A percentile compares a stretch with the other conserved stretches of the same genome.
These are phyloP conservation scores for Mirounga angustirostris DNA, from an alignment of 2,113 vertebrate species.

Conservation along the genomic window DNA sequence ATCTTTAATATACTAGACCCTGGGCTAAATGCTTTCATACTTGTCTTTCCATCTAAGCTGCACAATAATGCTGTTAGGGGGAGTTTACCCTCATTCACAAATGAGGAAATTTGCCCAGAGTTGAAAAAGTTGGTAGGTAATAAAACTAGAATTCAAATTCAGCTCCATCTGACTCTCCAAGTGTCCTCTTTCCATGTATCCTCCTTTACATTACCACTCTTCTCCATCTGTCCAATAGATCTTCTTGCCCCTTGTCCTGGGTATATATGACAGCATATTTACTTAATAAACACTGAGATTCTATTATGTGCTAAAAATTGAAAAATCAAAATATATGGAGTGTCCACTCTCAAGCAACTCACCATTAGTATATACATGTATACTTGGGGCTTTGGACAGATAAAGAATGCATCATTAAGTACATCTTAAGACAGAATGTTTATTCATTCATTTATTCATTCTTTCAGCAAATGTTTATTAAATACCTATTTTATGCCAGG, in stretches of 20 bases:
- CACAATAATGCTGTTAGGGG: neutral
- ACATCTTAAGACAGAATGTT: slow-evolving; percentile 13
- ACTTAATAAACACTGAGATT: slow-evolving; percentile 43
- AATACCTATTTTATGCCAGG: slow-evolving; percentile 49
- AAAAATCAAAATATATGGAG: slow-evolving; percentile 14
- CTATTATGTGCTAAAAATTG: neutral
- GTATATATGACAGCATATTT: neutral
- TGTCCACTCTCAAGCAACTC: neutral
- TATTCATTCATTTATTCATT: slow-evolving; percentile 69
- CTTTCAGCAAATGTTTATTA: slow-evolving; percentile 69
- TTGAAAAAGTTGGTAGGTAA: slow-evolving; percentile 21
- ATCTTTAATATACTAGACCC: neutral
- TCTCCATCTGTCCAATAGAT: neutral
- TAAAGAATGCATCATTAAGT: slow-evolving; percentile 27
- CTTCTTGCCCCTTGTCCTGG: neutral
- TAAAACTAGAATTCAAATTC: neutral
- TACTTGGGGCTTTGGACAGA: neutral
- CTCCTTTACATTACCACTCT: neutral
- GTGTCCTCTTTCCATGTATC: neutral
- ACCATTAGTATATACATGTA: neutral
- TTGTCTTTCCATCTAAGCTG: neutral
- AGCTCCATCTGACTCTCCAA: neutral
- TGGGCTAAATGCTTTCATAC: neutral
- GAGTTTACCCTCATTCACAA: slow-evolving; percentile 28
- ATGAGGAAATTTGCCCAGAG: neutral